These are phyloP conservation scores for Apis dorsata DNA, from an alignment of 1,140 invertebrate species.

Conservation along the genomic window DNA sequence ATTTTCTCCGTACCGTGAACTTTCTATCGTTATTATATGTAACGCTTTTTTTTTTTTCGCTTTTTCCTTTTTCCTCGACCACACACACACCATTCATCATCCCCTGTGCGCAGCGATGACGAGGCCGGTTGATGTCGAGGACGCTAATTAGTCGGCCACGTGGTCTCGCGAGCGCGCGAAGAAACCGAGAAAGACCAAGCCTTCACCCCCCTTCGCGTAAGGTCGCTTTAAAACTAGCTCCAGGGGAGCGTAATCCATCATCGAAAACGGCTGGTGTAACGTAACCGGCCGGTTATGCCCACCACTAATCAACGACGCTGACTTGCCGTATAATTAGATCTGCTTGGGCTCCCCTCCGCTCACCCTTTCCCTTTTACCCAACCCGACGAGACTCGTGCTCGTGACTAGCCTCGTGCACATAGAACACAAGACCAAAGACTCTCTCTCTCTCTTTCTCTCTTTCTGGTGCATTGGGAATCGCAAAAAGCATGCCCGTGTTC, in stretches of 20 bases:
- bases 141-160: slow-evolving; percentile 63
- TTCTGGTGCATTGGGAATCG: slow-evolving; percentile 30
- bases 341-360: not conserved
- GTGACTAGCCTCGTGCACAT: slow-evolving; percentile 19
- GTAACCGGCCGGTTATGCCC: slow-evolving; percentile 65
- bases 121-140: slow-evolving; percentile 32
- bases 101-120: slow-evolving; percentile 41
- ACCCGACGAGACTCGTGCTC: not conserved
- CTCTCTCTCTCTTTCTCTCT: not conserved
- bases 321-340: slow-evolving; percentile 72
- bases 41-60: not conserved
- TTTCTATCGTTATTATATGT: slow-evolving; percentile 29
- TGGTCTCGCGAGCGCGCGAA: slow-evolving; percentile 34
- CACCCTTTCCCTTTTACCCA: slow-evolving; percentile 21
- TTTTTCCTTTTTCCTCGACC: not conserved
- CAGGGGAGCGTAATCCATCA: slow-evolving; percentile 73
- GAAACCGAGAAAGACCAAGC: slow-evolving; percentile 25
- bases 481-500: slow-evolving; percentile 44
- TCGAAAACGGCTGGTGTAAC: slow-evolving; percentile 70
- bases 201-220: slow-evolving; percentile 40
- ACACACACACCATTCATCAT: slow-evolving; percentile 47
- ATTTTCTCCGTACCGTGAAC: not conserved
- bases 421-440: slow-evolving; percentile 3
- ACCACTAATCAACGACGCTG: slow-evolving; percentile 71
- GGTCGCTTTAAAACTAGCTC: slow-evolving; percentile 71